Base-by-base conservation (phyloP, 2,797 vertebrate genomes). In the Peromyscus attwateri region DNA sequence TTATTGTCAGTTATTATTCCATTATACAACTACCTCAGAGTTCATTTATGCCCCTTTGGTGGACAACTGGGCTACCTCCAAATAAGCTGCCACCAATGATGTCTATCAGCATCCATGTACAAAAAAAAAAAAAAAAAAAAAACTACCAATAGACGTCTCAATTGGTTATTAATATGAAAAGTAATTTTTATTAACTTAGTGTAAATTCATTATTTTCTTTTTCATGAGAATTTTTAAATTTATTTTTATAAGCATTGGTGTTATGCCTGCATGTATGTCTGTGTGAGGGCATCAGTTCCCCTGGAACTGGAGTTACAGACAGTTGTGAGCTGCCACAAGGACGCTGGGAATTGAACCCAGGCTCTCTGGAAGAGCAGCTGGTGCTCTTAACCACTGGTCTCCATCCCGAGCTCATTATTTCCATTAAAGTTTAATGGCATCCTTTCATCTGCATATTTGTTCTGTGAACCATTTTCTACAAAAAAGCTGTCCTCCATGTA, bases 401-500 rank as follows among this genome's bases (percentile, higher is more conserved):
- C 71, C 37, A 40, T 37, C 37, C 71, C 4, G 4, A 43, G 11
- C 81, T 84, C 23, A 79, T 57, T 91, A 52, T 79, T 95, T 90
- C 70, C 6, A 81, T 82, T 80, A 62, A 76, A 37, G 57, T 29
- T 79, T 93, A 57, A 79, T 19, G 82, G 70, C 2, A 75, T 79
- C 68, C n/a, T 73, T 8, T 90, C 85, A 8, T 75, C 29, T 92
- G 11, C 12, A 31, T 62, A 49, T 87, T 68, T 91, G 73, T 79
- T 91, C 52, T 77, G 8, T 95, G 23, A 82, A 25, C 40, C 27
- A 84, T 92, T 82, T 84, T 89, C 46, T 89, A 71, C n/a, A 82
- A 52, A 62, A 91, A 34, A 82, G 21, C 21, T 84, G 60, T 0
- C 46, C 40, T 95, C 87, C 40, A 14, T 8, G 6, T 79, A 49